A percentile compares a stretch with the other conserved stretches of the same genome.
Conservation (phyloP, 2,797 vertebrate genomes). For the Lutjanus argentimaculatus region DNA sequence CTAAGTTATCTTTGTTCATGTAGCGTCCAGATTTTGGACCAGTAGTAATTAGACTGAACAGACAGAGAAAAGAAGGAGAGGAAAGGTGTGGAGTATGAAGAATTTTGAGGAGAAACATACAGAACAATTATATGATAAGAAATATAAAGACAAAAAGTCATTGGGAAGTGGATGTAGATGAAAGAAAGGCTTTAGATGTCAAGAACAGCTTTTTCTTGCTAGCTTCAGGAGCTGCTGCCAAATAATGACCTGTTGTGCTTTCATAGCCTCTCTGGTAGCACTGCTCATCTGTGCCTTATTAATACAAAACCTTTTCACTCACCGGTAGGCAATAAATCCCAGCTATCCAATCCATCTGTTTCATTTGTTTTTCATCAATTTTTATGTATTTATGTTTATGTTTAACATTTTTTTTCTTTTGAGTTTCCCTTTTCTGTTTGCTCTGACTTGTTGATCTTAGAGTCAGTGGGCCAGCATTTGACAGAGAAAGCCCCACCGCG, state of each 20-base stretch:
- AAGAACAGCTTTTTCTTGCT: slow-evolving; percentile 8
- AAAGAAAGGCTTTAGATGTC: slow-evolving; percentile 26
- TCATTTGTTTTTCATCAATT: slow-evolving; percentile 12
- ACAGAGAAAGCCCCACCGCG: slow-evolving; percentile 20
- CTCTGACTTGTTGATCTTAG: slow-evolving; percentile 16
- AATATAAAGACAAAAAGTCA: slow-evolving; percentile 7
- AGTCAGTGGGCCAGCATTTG: slow-evolving; percentile 16
- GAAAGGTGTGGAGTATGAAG: not conserved
- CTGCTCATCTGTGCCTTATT: slow-evolving; percentile 44
- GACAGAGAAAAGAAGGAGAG: not conserved
- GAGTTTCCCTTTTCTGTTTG: not conserved
- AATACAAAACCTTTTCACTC: slow-evolving; percentile 48
- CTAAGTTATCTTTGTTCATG: slow-evolving; percentile 2
- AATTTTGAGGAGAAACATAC: not conserved
- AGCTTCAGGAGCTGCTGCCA: slow-evolving; percentile 25
- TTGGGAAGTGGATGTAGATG: slow-evolving; percentile 20
- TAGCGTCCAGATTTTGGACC: not conserved
- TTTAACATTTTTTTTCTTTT: not conserved
- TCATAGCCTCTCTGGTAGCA: slow-evolving; percentile 29
- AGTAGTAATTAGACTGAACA: not conserved
- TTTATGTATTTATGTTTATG: not conserved
- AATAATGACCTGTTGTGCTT: slow-evolving; percentile 33
- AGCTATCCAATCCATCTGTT: slow-evolving; percentile 14
- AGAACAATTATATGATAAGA: not conserved
- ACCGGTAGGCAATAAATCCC: slow-evolving; percentile 27